Conservation (phyloP, 2,888 invertebrate species). For the Carabus problematicus region DNA sequence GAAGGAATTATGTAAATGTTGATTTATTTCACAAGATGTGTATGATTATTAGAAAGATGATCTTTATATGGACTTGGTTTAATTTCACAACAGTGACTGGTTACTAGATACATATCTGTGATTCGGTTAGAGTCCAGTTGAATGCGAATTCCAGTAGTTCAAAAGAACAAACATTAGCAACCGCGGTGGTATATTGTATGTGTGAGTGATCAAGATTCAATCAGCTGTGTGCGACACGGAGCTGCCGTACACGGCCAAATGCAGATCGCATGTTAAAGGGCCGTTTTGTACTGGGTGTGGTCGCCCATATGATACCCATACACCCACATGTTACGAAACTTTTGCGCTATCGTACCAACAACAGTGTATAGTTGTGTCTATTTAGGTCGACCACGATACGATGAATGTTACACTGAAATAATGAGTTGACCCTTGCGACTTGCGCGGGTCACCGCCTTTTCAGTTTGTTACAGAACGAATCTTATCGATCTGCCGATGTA, state of each 20-base stretch:
- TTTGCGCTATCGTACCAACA: background rate
- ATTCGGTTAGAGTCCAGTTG: slow-evolving; percentile 8
- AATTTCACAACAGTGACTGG: too few relatives aligned
- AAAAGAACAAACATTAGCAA: background rate
- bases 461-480: background rate
- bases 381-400: slow-evolving; percentile 18
- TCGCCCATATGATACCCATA: slow-evolving; percentile 8
- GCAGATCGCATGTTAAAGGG: slow-evolving; percentile 18
- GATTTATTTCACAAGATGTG: slow-evolving; percentile 14
- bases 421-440: slow-evolving; percentile 15
- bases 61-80: too few relatives aligned
- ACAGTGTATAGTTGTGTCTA: slow-evolving; percentile 3
- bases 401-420: slow-evolving; percentile 17
- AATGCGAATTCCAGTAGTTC: slow-evolving; percentile 14
- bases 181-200: background rate
- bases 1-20: too few relatives aligned
- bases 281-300: slow-evolving; percentile 17
- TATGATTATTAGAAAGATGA: too few relatives aligned
- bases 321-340: slow-evolving; percentile 16
- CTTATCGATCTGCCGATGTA: slow-evolving; percentile 1
- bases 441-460: slow-evolving; percentile 14
- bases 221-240: background rate
- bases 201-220: background rate
- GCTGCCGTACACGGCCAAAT: too few relatives aligned
- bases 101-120: background rate